Base-by-base conservation (phyloP, 2,888 invertebrate genomes). In the Digitonthophagus gazella region DNA sequence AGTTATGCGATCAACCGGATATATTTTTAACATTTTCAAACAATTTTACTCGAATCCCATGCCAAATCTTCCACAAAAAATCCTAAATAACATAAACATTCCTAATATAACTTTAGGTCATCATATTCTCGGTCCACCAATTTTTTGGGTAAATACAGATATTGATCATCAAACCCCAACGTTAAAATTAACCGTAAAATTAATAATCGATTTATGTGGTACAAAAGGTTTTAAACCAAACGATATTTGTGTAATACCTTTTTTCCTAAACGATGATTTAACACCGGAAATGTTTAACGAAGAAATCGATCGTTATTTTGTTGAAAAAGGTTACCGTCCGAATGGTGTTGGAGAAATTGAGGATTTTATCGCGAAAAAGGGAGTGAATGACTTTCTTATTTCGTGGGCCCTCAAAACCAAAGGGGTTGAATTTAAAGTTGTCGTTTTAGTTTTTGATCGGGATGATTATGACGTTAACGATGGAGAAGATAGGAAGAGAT, bases 371-470 rank as follows among this genome's bases (percentile, higher is more conserved):
- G 75, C 71, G 14, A 71, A 76, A 61, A 76, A 72, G 28, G 76
- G 77, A 65, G 74, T 78, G 3, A 79, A 79, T 68, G 75, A 78
- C 58, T 81, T 82, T 71, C 71, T 82, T 5, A 75, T 81, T 22
- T 75, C 81, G 3, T 81, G 82, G 82, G 79, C 78, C 11, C 73
- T 82, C 54, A 72, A 80, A 5, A 79, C 81, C 5, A 82, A 82
- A 73, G 82, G 82, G 0, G 74, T 82, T 67, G 82, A 82, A 68
- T 82, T 81, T 74, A 81, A 81, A 71, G 80, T 81, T 1, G 81
- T 82, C 1, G 74, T 82, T 3, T 77, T 81, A 71, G 79, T 76
- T 3, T 76, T 82, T 14, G 81, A 81, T 69, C 78, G 79, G n/a
- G 80, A 79, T 61, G 81, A 81, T 73, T 81, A 80, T 69, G 80